phyloP scores from a whole-genome alignment of 2,888 invertebrate species.

The Ophion obscuratus region DNA sequence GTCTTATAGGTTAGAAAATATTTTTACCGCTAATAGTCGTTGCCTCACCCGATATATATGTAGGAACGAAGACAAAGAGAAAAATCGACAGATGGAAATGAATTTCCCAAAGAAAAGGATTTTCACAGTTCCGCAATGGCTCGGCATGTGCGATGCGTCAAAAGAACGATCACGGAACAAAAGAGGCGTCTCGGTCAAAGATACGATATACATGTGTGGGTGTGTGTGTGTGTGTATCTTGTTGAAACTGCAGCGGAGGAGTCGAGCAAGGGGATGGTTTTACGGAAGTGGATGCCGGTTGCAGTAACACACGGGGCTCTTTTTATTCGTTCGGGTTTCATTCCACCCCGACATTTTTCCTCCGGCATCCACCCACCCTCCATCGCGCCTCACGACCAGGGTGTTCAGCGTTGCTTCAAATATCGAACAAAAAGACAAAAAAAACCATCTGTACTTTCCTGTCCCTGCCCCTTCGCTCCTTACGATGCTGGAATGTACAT shows the following conservation, averaged over 20 bases:
- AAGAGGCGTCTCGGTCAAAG: constrained; percentile 25
- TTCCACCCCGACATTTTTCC: not conserved
- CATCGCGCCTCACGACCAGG: not conserved
- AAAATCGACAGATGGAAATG: not conserved
- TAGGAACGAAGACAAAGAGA: not conserved
- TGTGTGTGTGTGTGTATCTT: not conserved
- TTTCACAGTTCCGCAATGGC: constrained; percentile 27
- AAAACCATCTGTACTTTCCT: constrained; percentile 16
- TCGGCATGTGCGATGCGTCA: constrained; percentile 34
- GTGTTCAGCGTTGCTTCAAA: constrained; percentile 12
- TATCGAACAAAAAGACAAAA: constrained; percentile 23
- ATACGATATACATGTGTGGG: constrained; percentile 3
- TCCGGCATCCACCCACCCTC: not conserved
- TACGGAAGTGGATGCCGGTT: constrained; percentile 46
- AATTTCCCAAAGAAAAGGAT: constrained; percentile 27
- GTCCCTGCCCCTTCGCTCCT: not conserved
- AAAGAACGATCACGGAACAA: constrained; percentile 53
- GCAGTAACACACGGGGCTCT: constrained; percentile 16
- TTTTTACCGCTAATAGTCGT: no score
- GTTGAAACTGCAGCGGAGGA: constrained; percentile 10
- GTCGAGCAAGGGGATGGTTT: constrained; percentile 3
- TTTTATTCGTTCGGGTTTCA: constrained; percentile 22
- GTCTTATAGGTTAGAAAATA: no score
- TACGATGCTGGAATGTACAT: not conserved
- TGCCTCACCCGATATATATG: no score